Base-by-base conservation (phyloP, 1,140 invertebrate species). In the Bombyx mandarina region DNA sequence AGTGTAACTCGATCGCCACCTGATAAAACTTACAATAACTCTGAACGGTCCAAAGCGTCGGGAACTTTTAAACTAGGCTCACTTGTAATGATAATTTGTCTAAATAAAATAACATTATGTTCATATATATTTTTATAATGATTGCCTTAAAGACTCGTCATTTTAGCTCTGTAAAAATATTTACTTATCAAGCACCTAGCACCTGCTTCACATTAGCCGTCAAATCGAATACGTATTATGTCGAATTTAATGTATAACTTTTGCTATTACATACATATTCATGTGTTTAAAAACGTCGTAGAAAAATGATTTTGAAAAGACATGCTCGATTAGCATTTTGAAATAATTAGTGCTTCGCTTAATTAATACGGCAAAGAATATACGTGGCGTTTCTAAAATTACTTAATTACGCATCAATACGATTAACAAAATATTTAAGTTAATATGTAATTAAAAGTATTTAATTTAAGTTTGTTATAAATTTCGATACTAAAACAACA, bases 161-260 rank as follows among this genome's bases (percentile, higher is more conserved):
- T 35, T 35, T 3, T 35, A 35, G 26, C 26, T 35, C 26, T 35
- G 26, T 35, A 35, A 35, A 35, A 3, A 51, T 51, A 7, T 57
- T 69, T 69, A 73, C 76, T 75, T 85, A 83, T 83, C 82, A 80
- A 76, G 82, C 80, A 35, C 12, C 12, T 18, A 80, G 77, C 82
- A 86, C 79, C 82, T 86, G 82, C 75, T 86, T 86, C 84, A 81
- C 82, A 86, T 86, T 82, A 86, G 78, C 75, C 77, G 78, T 82
- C 78, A 84, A 79, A 77, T 71, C 67, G 79, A 75, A 78, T 77
- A 77, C 77, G 71, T 18, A 18, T 18, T 18, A 18, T 18, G 12
- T 79, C 73, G 77, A 77, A 69, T 77, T 76, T 75, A 77, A 84
- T 79, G 81, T 84, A 78, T 86, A 84, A 84, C 84, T 82, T 86